Evolutionary conservation across 1,140 invertebrate species (phyloP).

Genomic region (Drosophila sproati): DNA sequence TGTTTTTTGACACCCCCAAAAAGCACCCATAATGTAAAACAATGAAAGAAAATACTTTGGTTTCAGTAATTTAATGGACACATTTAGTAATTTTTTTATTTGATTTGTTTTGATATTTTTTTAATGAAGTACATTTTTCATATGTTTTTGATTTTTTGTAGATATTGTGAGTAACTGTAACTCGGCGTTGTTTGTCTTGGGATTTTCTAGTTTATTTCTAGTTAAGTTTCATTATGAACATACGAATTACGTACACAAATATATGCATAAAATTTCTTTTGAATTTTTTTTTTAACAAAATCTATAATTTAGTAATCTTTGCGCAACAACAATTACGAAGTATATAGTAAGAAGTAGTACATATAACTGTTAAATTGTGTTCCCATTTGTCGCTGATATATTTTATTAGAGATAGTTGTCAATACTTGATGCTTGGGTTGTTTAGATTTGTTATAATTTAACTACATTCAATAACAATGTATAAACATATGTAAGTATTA

Average conservation of each 20-base stretch:
- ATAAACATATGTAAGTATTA: slow-evolving; percentile 58
- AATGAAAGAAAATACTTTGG: slow-evolving; percentile 1
- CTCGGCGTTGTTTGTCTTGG: slow-evolving; percentile 30
- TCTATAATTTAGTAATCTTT: slow-evolving; percentile 52
- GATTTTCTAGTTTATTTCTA: slow-evolving; percentile 14
- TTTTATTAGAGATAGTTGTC: slow-evolving; percentile 8
- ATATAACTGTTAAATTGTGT: slow-evolving; percentile 50
- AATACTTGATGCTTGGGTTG: slow-evolving; percentile 53
- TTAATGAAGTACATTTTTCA: slow-evolving; percentile 39
- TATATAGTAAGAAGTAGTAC: slow-evolving; percentile 24
- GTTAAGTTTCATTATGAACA: slow-evolving; percentile 52
- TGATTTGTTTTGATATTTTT: slow-evolving; percentile 29
- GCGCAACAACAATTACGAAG: slow-evolving; percentile 18
- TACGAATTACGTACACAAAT: slow-evolving; percentile 79
- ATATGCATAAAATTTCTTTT: slow-evolving; percentile 61
- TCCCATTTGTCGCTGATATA: slow-evolving; percentile 65
- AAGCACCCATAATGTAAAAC: not conserved
- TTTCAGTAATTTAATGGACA: slow-evolving; percentile 62
- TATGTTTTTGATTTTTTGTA: slow-evolving; percentile 7
- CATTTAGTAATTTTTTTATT: slow-evolving; percentile 56
- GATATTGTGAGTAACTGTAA: slow-evolving; percentile 30
- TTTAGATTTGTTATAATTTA: slow-evolving; percentile 72
- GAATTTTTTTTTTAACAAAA: slow-evolving; percentile 34
- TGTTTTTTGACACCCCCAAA: not conserved
- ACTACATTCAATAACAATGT: slow-evolving; percentile 78